These are phyloP conservation scores for Holocentrus rufus DNA, from an alignment of 2,797 vertebrate species.

Conservation along the genomic window DNA sequence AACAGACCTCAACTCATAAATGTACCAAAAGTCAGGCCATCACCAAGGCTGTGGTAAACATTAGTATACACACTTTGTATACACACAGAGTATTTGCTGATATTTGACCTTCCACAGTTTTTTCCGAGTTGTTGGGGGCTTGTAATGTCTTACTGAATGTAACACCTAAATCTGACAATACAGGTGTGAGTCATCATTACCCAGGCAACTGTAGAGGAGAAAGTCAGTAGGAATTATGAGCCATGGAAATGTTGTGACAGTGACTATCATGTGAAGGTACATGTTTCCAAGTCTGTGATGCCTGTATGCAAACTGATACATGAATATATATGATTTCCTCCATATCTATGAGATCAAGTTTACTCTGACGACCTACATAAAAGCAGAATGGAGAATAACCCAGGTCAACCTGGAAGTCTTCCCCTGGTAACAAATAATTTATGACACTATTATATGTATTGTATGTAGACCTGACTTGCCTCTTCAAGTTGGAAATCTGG, in stretches of 20 bases:
- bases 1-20: background rate
- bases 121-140: no score
- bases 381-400: background rate
- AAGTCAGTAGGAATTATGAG: no score
- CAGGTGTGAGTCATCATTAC: no score
- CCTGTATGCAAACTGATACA: background rate
- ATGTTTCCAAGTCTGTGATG: background rate
- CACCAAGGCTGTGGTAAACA: background rate
- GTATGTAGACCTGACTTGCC: no score
- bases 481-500: background rate
- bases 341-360: background rate
- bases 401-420: background rate
- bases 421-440: background rate
- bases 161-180: no score
- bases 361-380: background rate
- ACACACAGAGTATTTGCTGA: no score
- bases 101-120: no score
- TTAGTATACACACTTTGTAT: no score
- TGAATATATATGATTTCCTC: background rate
- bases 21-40: background rate
- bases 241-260: no score
- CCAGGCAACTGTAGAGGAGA: no score
- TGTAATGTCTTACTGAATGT: no score
- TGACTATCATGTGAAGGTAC: background rate
- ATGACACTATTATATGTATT: no score